Conservation (phyloP, 2,888 invertebrate species). For the Oscheius sp. region DNA sequence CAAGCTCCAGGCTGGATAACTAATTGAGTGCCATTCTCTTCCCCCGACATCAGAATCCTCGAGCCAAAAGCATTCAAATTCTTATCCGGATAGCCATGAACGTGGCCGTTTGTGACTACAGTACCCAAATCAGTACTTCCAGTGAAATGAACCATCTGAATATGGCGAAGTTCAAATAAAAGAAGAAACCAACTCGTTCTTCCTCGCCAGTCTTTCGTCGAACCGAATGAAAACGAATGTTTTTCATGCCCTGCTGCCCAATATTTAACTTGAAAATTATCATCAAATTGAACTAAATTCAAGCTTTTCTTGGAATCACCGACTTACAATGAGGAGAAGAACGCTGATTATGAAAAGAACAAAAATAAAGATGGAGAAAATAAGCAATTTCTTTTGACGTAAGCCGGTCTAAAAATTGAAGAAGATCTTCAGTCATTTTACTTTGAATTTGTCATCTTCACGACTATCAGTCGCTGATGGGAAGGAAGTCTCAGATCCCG, state of each 20-base stretch:
- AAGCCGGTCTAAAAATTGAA: slow-evolving; percentile 27
- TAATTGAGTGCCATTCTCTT: slow-evolving; percentile 53
- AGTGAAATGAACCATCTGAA: slow-evolving; percentile 63
- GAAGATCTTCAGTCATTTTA: neutral
- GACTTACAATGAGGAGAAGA: slow-evolving; percentile 56
- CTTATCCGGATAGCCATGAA: slow-evolving; percentile 55
- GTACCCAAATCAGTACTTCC: slow-evolving; percentile 62
- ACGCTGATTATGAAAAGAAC: slow-evolving; percentile 48
- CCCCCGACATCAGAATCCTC: slow-evolving; percentile 56
- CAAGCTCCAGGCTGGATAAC: slow-evolving; percentile 61
- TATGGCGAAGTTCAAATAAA: neutral
- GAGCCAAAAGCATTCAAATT: slow-evolving; percentile 56
- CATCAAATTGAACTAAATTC: slow-evolving; percentile 59
- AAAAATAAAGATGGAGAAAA: slow-evolving; percentile 38
- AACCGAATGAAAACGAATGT: slow-evolving; percentile 52
- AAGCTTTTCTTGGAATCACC: neutral
- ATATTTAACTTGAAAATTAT: slow-evolving; percentile 61
- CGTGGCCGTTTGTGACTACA: slow-evolving; percentile 59
- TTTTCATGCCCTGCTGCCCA: slow-evolving; percentile 58
- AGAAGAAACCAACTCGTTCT: slow-evolving; percentile 38
- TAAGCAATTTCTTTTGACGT: slow-evolving; percentile 37
- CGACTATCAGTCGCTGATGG: slow-evolving; percentile 32
- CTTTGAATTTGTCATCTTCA: slow-evolving; percentile 22
- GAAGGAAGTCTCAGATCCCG: slow-evolving; percentile 29
- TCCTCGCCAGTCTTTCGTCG: slow-evolving; percentile 36